Evolutionary conservation across 2,888 invertebrate species (phyloP), one percentile per base, ranked within the genome.

Genomic region (Melanophora roralis): DNA sequence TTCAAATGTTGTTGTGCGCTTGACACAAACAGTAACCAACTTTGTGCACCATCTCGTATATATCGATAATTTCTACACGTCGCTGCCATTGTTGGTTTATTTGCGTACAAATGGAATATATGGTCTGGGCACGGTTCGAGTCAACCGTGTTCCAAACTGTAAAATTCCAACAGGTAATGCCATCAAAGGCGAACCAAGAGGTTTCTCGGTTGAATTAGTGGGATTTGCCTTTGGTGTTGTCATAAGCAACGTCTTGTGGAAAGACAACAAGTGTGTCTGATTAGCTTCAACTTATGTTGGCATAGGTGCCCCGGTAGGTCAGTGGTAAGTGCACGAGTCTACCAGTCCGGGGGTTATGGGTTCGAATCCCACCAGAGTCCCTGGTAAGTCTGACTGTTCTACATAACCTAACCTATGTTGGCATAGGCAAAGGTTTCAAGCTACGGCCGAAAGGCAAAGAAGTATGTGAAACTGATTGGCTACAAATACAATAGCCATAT

Each of bases 401-500:
- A n/a, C n/a, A n/a, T n/a, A n/a, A n/a, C n/a, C n/a, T n/a, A n/a
- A n/a, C n/a, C n/a, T n/a, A n/a, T n/a, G n/a, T n/a, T n/a, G n/a
- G n/a, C n/a, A n/a, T n/a, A n/a, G 45, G 36, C 51, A 34, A 79
- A 79, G 53, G 77, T 64, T 59, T 11, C 71, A n/a, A 51, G 83
- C 40, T 79, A 65, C 27, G 75, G 80, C 68, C 49, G 81, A 40
- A 67, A 81, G 38, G 9, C 21, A 16, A 75, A 83, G 27, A 27
- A 27, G 27, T 27, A 27, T 27, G 27, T 27, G 27, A 6, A 27
- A 27, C 6, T 27, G 27, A 27, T 27, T 27, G 27, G 4, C 27
- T 6, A 27, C 27, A 82, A 84, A 78, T 85, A 85, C 60, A 85
- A 86, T 68, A 21, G 45, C 27, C 82, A 84, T 75, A 85, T 85